These are phyloP conservation scores for Tribolium madens DNA, from an alignment of 1,140 invertebrate species.

Conservation along the genomic window DNA sequence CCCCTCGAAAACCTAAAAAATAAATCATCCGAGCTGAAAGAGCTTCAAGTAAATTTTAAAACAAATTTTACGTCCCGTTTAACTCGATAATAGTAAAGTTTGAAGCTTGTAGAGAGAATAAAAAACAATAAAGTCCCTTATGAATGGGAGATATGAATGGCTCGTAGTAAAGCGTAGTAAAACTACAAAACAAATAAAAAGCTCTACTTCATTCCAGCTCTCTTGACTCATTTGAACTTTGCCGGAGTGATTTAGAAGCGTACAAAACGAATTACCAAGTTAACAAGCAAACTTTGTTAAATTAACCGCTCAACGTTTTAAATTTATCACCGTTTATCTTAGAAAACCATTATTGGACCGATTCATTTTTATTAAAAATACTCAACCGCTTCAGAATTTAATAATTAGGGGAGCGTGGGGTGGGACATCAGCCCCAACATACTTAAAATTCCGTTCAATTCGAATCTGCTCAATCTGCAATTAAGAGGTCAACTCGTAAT, in stretches of 20 bases:
- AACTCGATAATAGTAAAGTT: conserved; percentile 53
- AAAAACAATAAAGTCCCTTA: conserved; percentile 57
- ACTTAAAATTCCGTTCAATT: conserved; percentile 19
- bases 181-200: conserved; percentile 65
- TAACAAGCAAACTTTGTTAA: conserved; percentile 40
- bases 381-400: neutral
- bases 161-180: conserved; percentile 64
- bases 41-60: conserved; percentile 21
- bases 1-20: neutral
- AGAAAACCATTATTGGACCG: conserved; percentile 1
- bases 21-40: neutral
- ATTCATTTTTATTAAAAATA: conserved; percentile 5
- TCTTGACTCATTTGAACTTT: conserved; percentile 52
- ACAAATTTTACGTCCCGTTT: conserved; percentile 42
- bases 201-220: conserved; percentile 60
- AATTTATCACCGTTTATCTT: conserved; percentile 41
- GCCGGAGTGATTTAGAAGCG: conserved; percentile 42
- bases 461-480: conserved; percentile 1
- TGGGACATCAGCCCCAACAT: neutral
- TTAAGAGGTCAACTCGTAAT: conserved; percentile 35
- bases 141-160: conserved; percentile 63
- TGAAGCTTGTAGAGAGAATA: conserved; percentile 47
- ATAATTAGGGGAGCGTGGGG: conserved; percentile 9
- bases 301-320: conserved; percentile 41
- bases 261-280: conserved; percentile 42